These are phyloP conservation scores for Dufourea novaeangliae DNA, from an alignment of 1,140 invertebrate species.

Conservation along the genomic window DNA sequence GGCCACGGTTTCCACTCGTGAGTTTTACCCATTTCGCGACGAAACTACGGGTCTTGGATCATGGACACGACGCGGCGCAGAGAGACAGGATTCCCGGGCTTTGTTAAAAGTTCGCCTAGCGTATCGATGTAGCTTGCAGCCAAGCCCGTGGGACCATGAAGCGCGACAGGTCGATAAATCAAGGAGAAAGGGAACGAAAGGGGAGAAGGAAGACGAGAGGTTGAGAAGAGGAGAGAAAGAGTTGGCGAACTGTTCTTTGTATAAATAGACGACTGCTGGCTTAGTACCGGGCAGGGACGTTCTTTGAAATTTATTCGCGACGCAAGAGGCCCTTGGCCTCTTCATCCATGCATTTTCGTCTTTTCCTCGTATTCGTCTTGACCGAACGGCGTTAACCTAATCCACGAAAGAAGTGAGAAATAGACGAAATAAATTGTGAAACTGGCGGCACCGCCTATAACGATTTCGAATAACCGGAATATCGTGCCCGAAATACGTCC, in stretches of 20 bases:
- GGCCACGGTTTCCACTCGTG: not conserved
- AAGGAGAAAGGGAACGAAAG: not conserved
- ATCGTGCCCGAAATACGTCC: not conserved
- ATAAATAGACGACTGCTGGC: slow-evolving; percentile 33
- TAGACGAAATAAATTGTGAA: slow-evolving; percentile 13
- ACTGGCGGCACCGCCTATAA: too few species aligned
- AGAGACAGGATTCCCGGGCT: not conserved
- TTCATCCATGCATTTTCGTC: slow-evolving; percentile 2
- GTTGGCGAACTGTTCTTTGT: slow-evolving; percentile 18
- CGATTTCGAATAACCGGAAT: not conserved
- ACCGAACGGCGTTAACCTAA: slow-evolving; percentile 6
- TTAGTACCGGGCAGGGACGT: not conserved
- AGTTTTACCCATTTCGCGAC: too few species aligned
- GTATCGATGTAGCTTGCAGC: slow-evolving; percentile 22
- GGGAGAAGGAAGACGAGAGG: not conserved
- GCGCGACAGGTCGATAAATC: slow-evolving; percentile 43
- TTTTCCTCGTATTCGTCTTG: slow-evolving; percentile 16
- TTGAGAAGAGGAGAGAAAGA: not conserved
- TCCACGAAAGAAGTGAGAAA: not conserved
- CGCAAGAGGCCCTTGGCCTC: not conserved
- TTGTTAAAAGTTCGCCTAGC: slow-evolving; percentile 17
- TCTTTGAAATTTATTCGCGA: slow-evolving; percentile 22
- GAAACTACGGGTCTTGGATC: too few species aligned
- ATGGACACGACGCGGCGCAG: too few species aligned
- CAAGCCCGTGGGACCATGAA: slow-evolving; percentile 26